Evolutionary conservation across 1,140 invertebrate species (phyloP).

Genomic region (Bombyx mandarina): DNA sequence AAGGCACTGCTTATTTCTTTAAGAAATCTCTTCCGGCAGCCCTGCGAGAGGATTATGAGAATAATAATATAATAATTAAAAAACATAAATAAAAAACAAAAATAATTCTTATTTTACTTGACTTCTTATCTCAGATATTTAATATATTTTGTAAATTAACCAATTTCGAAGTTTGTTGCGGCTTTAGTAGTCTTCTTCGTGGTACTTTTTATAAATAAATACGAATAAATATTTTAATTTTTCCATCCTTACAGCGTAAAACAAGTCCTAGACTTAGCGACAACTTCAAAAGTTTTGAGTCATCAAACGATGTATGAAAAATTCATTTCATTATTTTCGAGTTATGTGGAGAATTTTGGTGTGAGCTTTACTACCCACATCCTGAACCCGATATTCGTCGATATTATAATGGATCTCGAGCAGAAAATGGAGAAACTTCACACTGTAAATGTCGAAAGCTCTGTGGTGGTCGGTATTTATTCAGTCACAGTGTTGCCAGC

Average conservation of each 20-base stretch:
- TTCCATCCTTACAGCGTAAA: conserved; percentile 40
- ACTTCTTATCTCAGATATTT: no score
- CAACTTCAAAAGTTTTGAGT: conserved; percentile 40
- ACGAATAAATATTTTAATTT: conserved; percentile 17
- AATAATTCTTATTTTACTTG: no score
- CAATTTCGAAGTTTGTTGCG: no score
- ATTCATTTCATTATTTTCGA: conserved; percentile 44
- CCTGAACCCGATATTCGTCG: conserved; percentile 48
- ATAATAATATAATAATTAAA: no score
- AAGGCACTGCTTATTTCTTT: no score
- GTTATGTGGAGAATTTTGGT: conserved; percentile 54
- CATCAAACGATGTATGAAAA: conserved; percentile 42
- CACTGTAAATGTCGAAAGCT: conserved; percentile 42
- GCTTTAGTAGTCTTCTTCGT: no score
- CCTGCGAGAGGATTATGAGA: no score
- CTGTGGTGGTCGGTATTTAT: conserved; percentile 58
- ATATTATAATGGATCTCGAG: conserved; percentile 52
- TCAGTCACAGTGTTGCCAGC: conserved; percentile 45
- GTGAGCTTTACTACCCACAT: conserved; percentile 38
- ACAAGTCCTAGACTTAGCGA: conserved; percentile 47
- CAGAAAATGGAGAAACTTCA: conserved; percentile 61
- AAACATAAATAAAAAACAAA: no score
- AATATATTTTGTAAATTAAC: no score
- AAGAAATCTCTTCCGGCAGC: no score
- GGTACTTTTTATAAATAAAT: no score